phyloP scores from a whole-genome alignment of 2,888 invertebrate genomes.

The Calameuta idolon region DNA sequence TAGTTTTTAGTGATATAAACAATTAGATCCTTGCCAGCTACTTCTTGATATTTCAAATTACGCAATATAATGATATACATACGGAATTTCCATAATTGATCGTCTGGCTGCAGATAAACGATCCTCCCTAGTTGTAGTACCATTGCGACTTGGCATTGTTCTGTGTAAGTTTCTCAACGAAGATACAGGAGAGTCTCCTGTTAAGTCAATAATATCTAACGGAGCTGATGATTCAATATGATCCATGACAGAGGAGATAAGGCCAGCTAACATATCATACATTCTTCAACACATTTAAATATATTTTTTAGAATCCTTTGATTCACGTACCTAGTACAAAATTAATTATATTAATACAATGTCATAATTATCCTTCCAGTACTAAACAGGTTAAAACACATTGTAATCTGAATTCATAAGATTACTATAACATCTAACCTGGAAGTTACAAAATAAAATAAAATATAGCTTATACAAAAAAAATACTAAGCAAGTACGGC shows the following conservation, averaged over 20 bases:
- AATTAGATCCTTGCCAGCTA: not conserved
- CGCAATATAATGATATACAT: not conserved
- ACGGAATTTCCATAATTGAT: not conserved
- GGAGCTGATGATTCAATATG: constrained; percentile 3
- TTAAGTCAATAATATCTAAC: constrained; percentile 42
- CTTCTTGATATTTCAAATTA: not conserved
- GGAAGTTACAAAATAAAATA: not conserved
- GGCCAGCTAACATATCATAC: not conserved
- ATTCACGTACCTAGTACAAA: not conserved
- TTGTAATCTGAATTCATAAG: not conserved
- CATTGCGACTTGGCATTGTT: not conserved
- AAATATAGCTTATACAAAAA: not conserved
- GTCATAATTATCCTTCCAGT: not conserved
- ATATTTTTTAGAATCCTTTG: not conserved
- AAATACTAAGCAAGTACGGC: not conserved
- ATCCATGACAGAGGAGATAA: not conserved
- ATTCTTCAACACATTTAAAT: not conserved
- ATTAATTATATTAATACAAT: not conserved
- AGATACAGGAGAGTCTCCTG: constrained; percentile 33
- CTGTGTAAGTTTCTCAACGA: not conserved
- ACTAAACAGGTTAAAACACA: not conserved
- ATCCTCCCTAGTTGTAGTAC: not conserved
- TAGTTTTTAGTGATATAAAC: not conserved
- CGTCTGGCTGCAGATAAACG: not conserved
- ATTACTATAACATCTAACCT: not conserved